A percentile compares a stretch with the other conserved stretches of the same genome.
phyloP scores from a whole-genome alignment of 2,888 invertebrate genomes.

The Ormia ochracea region DNA sequence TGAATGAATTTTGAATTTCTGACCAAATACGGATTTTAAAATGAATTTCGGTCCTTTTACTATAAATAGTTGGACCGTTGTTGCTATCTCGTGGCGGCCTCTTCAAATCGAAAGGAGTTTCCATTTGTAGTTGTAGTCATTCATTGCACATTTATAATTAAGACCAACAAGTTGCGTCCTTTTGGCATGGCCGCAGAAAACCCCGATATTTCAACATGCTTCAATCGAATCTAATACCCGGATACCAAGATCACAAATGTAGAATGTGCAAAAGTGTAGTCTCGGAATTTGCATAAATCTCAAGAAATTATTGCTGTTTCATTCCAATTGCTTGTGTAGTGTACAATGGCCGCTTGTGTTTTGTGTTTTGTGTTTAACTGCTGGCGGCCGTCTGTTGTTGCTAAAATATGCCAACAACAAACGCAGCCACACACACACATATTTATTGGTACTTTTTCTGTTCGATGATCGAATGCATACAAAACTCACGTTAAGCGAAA shows the following conservation, averaged over 20 bases:
- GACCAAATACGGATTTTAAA: too few species aligned
- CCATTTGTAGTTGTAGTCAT: too few species aligned
- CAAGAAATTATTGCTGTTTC: neutral
- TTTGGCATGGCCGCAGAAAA: too few species aligned
- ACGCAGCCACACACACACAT: constrained; percentile 28
- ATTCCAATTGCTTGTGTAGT: neutral
- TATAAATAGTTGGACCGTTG: too few species aligned
- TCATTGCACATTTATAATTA: too few species aligned
- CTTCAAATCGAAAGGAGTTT: too few species aligned
- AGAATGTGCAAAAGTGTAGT: neutral
- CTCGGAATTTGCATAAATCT: neutral
- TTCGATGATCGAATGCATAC: constrained; percentile 20
- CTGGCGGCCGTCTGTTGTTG: constrained; percentile 18
- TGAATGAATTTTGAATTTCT: too few species aligned
- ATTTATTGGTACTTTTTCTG: neutral
- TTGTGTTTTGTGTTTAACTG: constrained; percentile 28
- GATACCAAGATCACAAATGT: neutral
- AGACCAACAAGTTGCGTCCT: too few species aligned
- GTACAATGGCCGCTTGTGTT: neutral
- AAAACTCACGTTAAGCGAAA: constrained; percentile 52
- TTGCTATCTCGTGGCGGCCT: too few species aligned
- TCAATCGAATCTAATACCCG: too few species aligned
- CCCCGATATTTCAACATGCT: too few species aligned
- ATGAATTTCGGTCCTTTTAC: too few species aligned
- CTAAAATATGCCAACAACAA: constrained; percentile 25